Evolutionary conservation across 2,888 invertebrate species (phyloP).

Genomic region (Eilema griseolum): DNA sequence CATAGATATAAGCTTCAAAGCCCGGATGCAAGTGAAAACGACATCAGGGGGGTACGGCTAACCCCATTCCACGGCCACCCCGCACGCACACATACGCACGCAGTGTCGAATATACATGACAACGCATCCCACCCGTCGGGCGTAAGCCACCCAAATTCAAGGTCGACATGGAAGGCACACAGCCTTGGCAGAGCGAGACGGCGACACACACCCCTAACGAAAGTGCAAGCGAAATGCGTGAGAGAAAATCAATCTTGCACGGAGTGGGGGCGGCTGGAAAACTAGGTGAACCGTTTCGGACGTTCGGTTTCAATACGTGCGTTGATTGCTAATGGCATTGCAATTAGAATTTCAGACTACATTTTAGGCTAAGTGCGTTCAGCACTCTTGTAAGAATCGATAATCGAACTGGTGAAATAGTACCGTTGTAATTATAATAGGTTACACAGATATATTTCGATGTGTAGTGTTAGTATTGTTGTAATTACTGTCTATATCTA

Average conservation of each 20-base stretch:
- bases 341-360: constrained; percentile 52
- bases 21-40: constrained; percentile 85
- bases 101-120: constrained; percentile 40
- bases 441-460: constrained; percentile 1
- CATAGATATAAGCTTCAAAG: constrained; percentile 63
- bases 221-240: constrained; percentile 85
- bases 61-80: constrained; percentile 73
- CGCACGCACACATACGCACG: constrained; percentile 66
- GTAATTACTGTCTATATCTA: constrained; percentile 3
- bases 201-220: constrained; percentile 68
- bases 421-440: constrained; percentile 18
- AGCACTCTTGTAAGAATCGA: constrained; percentile 28
- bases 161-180: constrained; percentile 77
- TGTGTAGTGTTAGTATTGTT: not conserved
- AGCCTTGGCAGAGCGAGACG: constrained; percentile 68
- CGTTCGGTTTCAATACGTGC: constrained; percentile 64
- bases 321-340: constrained; percentile 57
- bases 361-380: constrained; percentile 30
- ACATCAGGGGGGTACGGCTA: constrained; percentile 72
- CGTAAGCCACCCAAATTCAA: constrained; percentile 74
- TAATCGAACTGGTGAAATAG: constrained; percentile 23
- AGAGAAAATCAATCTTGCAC: constrained; percentile 86
- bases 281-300: constrained; percentile 82
- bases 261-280: constrained; percentile 74
- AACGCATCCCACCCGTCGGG: constrained; percentile 57